Evolutionary conservation across 2,797 vertebrate species (phyloP).

Genomic region (Leptoclinus maculatus): DNA sequence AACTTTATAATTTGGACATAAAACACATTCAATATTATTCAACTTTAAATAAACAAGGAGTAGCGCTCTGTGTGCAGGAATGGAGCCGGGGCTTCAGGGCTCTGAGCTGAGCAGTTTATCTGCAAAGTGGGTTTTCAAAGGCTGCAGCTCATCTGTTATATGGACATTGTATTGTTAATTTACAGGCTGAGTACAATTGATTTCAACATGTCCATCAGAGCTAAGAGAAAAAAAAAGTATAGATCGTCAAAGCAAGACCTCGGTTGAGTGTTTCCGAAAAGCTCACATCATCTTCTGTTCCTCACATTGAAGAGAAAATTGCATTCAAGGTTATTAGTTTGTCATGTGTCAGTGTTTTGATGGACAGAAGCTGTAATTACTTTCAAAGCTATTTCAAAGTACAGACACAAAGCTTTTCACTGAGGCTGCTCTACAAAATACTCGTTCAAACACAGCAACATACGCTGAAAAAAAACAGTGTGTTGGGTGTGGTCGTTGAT

Average conservation of each 20-base stretch:
- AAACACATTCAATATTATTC: too few relatives aligned
- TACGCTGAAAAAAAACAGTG: background rate
- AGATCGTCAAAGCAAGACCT: background rate
- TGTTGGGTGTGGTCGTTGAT: background rate
- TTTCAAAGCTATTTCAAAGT: too few relatives aligned
- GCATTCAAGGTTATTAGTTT: background rate
- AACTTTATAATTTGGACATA: too few relatives aligned
- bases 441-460: background rate
- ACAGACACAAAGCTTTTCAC: background rate
- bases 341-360: background rate
- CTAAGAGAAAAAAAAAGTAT: background rate
- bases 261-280: background rate
- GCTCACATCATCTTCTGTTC: background rate
- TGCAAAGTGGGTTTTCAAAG: too few relatives aligned
- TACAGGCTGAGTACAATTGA: background rate
- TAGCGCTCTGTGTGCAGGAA: too few relatives aligned
- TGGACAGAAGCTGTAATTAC: background rate
- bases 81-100: too few relatives aligned
- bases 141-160: background rate
- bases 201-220: background rate
- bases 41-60: too few relatives aligned
- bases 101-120: too few relatives aligned
- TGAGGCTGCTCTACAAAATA: background rate
- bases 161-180: background rate
- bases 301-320: slow-evolving; percentile 25